Percentiles rank a stretch among this genome's conserved stretches.
phyloP scores from a whole-genome alignment of 2,888 invertebrate genomes.

The Thelaira solivaga region DNA sequence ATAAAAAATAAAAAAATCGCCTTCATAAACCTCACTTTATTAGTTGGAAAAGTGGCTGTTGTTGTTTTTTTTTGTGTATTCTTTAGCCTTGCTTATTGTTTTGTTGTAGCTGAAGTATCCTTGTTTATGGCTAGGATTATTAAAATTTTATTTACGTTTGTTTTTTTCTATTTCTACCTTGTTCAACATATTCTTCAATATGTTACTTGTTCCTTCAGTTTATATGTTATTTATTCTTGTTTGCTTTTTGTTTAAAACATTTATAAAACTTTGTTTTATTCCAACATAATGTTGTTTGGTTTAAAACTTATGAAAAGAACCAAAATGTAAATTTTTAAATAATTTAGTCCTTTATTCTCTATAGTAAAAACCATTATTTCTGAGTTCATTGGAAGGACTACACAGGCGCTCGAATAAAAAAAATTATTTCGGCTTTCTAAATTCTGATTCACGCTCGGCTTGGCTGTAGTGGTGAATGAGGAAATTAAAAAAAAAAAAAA shows the following conservation, averaged over 20 bases:
- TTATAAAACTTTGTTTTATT: too few species aligned
- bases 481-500: too few species aligned
- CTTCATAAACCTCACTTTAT: slow-evolving; percentile 8
- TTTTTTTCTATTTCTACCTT: not conserved
- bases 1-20: not conserved
- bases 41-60: not conserved
- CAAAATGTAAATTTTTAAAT: too few species aligned
- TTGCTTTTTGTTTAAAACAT: not conserved
- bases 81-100: not conserved
- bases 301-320: too few species aligned
- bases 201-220: slow-evolving; percentile 19
- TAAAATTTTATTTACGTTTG: slow-evolving; percentile 1
- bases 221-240: slow-evolving; percentile 10
- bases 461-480: too few species aligned
- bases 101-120: slow-evolving; percentile 13
- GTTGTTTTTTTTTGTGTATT: not conserved
- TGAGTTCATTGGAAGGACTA: too few species aligned
- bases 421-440: too few species aligned
- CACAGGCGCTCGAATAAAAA: too few species aligned
- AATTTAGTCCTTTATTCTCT: too few species aligned
- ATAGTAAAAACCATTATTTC: too few species aligned
- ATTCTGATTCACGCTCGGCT: too few species aligned
- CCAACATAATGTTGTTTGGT: too few species aligned
- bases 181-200: slow-evolving; percentile 30
- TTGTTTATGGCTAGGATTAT: slow-evolving; percentile 29